Conservation (phyloP, 2,888 invertebrate species). For the Eumacrocentrus americanus region DNA sequence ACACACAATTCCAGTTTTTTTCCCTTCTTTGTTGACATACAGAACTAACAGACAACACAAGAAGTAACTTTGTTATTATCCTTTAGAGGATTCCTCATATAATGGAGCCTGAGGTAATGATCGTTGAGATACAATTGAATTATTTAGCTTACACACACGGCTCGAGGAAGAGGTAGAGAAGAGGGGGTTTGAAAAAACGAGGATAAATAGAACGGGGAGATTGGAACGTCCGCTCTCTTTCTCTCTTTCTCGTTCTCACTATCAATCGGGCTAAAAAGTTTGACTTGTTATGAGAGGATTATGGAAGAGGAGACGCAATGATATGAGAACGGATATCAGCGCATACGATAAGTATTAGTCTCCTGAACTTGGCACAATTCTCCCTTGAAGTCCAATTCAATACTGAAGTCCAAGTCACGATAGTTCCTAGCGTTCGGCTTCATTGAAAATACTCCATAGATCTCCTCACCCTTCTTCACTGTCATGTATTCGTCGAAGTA, state of each 20-base stretch:
- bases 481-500: conserved; percentile 98
- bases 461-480: conserved; percentile 93
- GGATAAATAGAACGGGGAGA: no score
- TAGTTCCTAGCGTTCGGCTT: conserved; percentile 96
- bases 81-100: background rate
- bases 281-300: conserved; percentile 7
- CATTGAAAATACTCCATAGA: conserved; percentile 90
- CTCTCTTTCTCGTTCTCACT: background rate
- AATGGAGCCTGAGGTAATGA: background rate
- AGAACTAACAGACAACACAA: background rate
- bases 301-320: background rate
- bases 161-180: background rate
- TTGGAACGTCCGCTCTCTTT: background rate
- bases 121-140: background rate
- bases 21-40: background rate
- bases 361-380: conserved; percentile 85
- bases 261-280: background rate
- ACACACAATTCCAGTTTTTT: no score
- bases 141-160: background rate
- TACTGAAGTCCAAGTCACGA: conserved; percentile 94
- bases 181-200: background rate
- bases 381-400: conserved; percentile 91
- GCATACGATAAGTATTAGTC: conserved; percentile 89
- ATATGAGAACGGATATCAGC: conserved; percentile 64
- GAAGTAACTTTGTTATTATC: background rate